These are phyloP conservation scores for Actenoides hombroni DNA, from an alignment of 2,113 vertebrate species.

Conservation along the genomic window DNA sequence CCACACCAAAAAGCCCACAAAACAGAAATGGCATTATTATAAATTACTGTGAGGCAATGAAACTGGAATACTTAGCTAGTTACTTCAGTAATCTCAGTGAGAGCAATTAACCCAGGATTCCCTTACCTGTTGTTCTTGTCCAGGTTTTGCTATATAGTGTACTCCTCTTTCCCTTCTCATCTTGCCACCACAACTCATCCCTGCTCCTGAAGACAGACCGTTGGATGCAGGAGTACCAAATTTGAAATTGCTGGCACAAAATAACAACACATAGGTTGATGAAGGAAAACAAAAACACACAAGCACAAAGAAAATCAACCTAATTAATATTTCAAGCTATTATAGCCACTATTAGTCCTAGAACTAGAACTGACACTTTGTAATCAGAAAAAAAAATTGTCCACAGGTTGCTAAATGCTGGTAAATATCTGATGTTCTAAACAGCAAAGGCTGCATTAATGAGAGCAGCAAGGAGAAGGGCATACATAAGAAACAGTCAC, in stretches of 20 bases:
- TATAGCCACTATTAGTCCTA: background rate
- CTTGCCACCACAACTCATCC: conserved; percentile 82
- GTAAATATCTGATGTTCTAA: background rate
- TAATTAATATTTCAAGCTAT: background rate
- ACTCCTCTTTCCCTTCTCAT: conserved; percentile 86
- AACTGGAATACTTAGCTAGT: background rate
- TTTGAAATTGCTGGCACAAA: conserved; percentile 74
- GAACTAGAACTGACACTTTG: background rate
- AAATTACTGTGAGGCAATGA: background rate
- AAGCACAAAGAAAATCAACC: no score
- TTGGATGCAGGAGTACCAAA: conserved; percentile 83
- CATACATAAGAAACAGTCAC: background rate
- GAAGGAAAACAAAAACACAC: background rate
- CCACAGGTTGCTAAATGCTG: background rate
- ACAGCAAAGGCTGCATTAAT: background rate
- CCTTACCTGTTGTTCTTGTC: conserved; percentile 79
- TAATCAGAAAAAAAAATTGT: background rate
- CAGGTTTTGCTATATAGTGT: conserved; percentile 75
- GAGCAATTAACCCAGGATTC: background rate
- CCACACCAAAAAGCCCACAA: background rate
- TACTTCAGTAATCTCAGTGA: background rate
- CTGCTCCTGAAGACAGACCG: conserved; percentile 76
- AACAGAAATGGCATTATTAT: background rate
- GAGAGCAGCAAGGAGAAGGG: background rate
- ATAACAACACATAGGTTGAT: background rate